Base-by-base conservation (phyloP, 2,797 vertebrate genomes). In the Denticeps clupeoides region DNA sequence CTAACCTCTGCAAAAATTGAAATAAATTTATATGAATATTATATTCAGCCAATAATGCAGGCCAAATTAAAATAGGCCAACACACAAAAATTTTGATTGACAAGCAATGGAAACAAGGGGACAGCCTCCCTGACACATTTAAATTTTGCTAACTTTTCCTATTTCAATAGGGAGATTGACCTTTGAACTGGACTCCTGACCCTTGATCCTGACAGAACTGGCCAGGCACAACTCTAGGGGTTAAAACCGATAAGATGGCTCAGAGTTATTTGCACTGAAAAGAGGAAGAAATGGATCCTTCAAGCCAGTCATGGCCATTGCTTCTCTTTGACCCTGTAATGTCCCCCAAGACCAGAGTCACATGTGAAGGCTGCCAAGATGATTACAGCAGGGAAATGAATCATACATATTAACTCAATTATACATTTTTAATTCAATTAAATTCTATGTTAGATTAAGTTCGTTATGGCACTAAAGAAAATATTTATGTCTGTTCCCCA, bases 241-340 rank as follows among this genome's bases (percentile, higher is more conserved):
- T 77, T 72, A 73, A 84, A 86, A 87, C 86, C 87, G 86, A 88
- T 86, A 86, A 82, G 77, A 85, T 71, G 68, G 70, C 73, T 81
- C 71, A 77, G 80, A 81, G 82, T 80, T 84, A 88, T 86, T 84
- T 87, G 82, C 75, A 82, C 82, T 82, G 35, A 38, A 84, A 81
- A 86, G 79, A 81, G 80, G 79, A 82, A 77, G 68, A 68, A 71
- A 77, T 79, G 80, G 81, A 86, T 88, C 84, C 82, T 86, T 87
- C 83, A 84, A 83, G 83, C 85, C 82, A 84, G 83, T 86, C 85
- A 85, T 81, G 85, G 82, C 81, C 84, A 85, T 82, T 84, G 80
- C 82, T 83, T 84, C 65, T 69, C 77, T 84, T 78, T 88, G 85
- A 87, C 83, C 80, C 82, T 38, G 4, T 2, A 12, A 4, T 4